phyloP scores from a whole-genome alignment of 37 sponge, comb jelly and placozoan genomes.

The Cliona cf. orientalis region DNA sequence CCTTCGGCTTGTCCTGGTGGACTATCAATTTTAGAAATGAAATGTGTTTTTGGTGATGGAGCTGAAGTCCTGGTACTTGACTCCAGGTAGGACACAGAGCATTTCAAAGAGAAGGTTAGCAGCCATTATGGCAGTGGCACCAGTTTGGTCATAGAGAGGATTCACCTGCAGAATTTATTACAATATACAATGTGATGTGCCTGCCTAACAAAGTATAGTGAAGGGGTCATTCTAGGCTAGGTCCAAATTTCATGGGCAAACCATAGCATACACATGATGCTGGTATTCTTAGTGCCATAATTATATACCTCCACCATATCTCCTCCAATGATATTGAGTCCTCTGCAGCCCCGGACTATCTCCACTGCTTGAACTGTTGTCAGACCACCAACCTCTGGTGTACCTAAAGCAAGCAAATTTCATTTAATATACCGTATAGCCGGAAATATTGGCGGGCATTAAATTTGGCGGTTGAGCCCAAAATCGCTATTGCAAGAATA shows the following conservation, averaged over 20 bases:
- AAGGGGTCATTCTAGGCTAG: too few species aligned
- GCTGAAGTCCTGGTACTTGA: slow-evolving; percentile 46
- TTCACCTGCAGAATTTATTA: too few species aligned
- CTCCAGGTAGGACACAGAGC: slow-evolving; percentile 76
- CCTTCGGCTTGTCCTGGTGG: not conserved
- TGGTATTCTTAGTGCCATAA: too few species aligned
- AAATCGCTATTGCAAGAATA: too few species aligned
- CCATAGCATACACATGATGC: too few species aligned
- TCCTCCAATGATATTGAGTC: slow-evolving; percentile 75
- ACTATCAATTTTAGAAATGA: not conserved
- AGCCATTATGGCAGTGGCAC: slow-evolving; percentile 61
- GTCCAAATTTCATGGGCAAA: too few species aligned
- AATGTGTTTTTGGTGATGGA: not conserved
- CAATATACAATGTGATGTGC: too few species aligned
- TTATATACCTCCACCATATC: slow-evolving; percentile 76
- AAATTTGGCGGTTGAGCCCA: too few species aligned
- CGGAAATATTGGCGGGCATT: too few species aligned
- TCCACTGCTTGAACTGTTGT: slow-evolving; percentile 63
- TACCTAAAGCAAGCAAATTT: too few species aligned
- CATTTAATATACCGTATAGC: too few species aligned
- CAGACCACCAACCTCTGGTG: slow-evolving; percentile 82
- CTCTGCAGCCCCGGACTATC: slow-evolving; percentile 63
- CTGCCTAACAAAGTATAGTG: too few species aligned
- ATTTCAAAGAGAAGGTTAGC: slow-evolving; percentile 85
- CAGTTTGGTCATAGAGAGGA: slow-evolving; percentile 67